Conservation (phyloP, 1,140 invertebrate species). For the Aphis gossypii region DNA sequence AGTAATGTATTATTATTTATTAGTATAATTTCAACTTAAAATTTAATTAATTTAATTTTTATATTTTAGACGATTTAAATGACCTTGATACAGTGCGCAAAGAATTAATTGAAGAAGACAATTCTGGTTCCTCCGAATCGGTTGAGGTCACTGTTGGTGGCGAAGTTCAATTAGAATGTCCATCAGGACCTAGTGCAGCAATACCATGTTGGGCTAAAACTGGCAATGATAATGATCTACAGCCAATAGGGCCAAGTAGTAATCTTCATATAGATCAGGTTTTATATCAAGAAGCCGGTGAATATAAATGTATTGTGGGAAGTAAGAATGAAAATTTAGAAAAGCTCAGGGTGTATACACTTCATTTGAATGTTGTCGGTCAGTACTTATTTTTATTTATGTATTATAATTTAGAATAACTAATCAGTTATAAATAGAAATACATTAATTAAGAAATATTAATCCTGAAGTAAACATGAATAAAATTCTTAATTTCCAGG, state of each 20-base stretch:
- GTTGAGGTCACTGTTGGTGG: constrained; percentile 83
- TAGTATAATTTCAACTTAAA: background rate
- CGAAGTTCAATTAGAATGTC: constrained; percentile 83
- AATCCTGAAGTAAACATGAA: background rate
- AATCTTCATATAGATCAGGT: constrained; percentile 73
- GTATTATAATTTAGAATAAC: background rate
- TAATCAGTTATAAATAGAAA: background rate
- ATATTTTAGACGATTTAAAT: constrained; percentile 21
- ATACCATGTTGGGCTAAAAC: constrained; percentile 67
- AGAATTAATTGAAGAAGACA: constrained; percentile 62
- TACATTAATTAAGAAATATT: background rate
- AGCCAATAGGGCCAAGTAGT: constrained; percentile 68
- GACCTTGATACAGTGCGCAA: constrained; percentile 39
- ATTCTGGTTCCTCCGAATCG: constrained; percentile 65
- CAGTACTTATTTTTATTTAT: constrained; percentile 61
- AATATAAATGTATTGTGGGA: constrained; percentile 75
- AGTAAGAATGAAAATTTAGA: constrained; percentile 66
- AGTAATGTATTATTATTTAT: constrained; percentile 65
- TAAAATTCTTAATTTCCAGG: constrained; percentile 65
- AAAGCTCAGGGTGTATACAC: constrained; percentile 66
- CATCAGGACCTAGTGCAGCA: constrained; percentile 70
- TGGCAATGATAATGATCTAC: constrained; percentile 61
- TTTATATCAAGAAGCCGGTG: constrained; percentile 79
- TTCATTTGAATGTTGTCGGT: constrained; percentile 70
- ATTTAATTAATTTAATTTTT: background rate